Evolutionary conservation across 2,888 invertebrate genomes (phyloP).

Genomic region (Physocephala rufipes): DNA sequence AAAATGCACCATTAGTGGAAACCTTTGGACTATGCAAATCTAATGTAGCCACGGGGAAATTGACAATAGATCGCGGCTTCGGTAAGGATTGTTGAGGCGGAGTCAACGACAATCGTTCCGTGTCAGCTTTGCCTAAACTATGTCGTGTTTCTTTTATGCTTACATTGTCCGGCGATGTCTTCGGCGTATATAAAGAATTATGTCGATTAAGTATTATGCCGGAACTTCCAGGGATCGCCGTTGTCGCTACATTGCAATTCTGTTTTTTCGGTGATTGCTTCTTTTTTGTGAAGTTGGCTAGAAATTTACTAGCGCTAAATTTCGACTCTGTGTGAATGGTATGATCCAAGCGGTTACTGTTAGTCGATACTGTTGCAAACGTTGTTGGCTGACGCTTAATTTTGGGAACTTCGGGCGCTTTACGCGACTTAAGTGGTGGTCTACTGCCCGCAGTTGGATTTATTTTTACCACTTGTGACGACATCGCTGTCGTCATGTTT

Average conservation of each 20-base stretch:
- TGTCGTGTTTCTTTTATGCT: conserved; percentile 57
- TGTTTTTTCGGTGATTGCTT: conserved; percentile 18
- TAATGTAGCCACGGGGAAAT: conserved; percentile 58
- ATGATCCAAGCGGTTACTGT: conserved; percentile 16
- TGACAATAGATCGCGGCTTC: conserved; percentile 58
- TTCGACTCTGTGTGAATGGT: conserved; percentile 40
- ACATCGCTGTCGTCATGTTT: conserved; percentile 32
- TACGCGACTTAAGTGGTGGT: conserved; percentile 57
- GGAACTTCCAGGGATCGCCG: conserved; percentile 26
- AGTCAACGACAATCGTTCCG: conserved; percentile 44
- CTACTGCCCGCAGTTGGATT: conserved; percentile 47
- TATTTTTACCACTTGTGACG: conserved; percentile 26
- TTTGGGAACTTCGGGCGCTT: conserved; percentile 59
- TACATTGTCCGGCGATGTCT: conserved; percentile 43
- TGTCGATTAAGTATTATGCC: conserved; percentile 53
- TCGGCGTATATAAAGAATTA: conserved; percentile 51
- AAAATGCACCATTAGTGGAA: conserved; percentile 46
- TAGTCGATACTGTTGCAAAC: conserved; percentile 35
- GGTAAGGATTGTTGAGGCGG: conserved; percentile 56
- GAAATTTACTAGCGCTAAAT: conserved; percentile 44
- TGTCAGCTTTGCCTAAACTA: conserved; percentile 58
- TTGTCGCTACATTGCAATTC: conserved; percentile 29
- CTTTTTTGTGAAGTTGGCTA: conserved; percentile 41
- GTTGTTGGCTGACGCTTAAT: conserved; percentile 49
- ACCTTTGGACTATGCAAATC: conserved; percentile 43